A percentile compares a stretch with the other conserved stretches of the same genome.
Conservation (phyloP, 2,113 vertebrate genomes). For the Phoxinus phoxinus region DNA sequence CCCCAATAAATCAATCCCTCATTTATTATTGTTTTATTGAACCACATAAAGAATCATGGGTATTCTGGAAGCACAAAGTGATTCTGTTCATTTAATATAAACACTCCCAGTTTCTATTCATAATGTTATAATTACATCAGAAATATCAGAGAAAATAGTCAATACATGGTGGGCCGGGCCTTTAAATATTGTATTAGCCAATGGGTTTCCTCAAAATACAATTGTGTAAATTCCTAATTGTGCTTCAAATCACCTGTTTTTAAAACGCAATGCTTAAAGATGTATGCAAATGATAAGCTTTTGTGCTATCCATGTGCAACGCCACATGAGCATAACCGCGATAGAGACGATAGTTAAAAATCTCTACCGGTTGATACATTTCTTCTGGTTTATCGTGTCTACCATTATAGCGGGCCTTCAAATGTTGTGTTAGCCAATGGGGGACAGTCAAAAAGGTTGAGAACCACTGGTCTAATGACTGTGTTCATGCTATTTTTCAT, state of each 20-base stretch:
- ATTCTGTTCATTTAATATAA: background rate
- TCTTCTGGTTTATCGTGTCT: no score
- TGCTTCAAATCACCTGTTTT: no score
- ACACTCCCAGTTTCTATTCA: background rate
- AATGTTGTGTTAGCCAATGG: background rate
- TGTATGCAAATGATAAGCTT: no score
- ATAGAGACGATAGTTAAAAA: no score
- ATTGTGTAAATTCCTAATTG: no score
- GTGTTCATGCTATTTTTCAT: background rate
- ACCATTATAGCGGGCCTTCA: background rate
- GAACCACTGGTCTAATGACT: background rate
- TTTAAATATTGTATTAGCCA: background rate
- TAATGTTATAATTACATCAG: background rate
- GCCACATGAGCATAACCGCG: no score
- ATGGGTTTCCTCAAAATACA: no score
- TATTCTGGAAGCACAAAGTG: background rate
- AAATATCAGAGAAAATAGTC: background rate
- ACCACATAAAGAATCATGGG: background rate
- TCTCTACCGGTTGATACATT: no score
- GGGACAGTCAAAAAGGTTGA: background rate
- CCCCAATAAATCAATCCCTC: background rate
- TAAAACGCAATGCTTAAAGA: no score
- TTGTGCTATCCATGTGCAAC: no score
- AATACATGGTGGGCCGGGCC: no score
- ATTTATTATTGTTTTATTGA: background rate